These are phyloP conservation scores for Drosophila sordidula DNA, from an alignment of 2,888 invertebrate species.

Conservation along the genomic window DNA sequence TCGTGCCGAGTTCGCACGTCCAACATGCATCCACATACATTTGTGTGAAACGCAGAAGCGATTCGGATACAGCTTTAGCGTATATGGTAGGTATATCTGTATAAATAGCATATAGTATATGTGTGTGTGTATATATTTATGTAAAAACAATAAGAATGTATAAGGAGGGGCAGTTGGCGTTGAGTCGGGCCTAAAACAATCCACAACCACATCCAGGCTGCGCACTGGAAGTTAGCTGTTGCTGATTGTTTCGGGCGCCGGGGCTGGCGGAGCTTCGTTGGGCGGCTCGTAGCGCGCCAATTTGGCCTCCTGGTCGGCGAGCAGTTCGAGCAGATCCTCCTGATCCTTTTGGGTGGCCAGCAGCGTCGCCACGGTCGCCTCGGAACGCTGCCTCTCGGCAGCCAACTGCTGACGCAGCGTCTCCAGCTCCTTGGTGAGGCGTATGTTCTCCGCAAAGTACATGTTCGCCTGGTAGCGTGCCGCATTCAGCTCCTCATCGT, in stretches of 20 bases:
- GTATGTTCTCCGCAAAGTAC: slow-evolving; percentile 83
- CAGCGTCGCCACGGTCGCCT: slow-evolving; percentile 85
- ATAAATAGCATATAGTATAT: slow-evolving; percentile 19
- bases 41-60: slow-evolving; percentile 10
- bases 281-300: slow-evolving; percentile 88
- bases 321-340: slow-evolving; percentile 94
- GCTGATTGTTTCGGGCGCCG: not conserved
- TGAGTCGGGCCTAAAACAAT: slow-evolving; percentile 34
- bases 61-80: slow-evolving; percentile 26
- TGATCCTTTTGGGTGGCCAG: slow-evolving; percentile 93
- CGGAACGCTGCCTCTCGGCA: slow-evolving; percentile 74
- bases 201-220: not conserved
- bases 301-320: slow-evolving; percentile 94
- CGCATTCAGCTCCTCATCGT: slow-evolving; percentile 65
- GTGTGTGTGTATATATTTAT: slow-evolving; percentile 21
- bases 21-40: not conserved
- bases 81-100: slow-evolving; percentile 13
- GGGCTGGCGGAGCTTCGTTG: not conserved
- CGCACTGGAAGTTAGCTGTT: slow-evolving; percentile 37
- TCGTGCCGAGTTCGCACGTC: slow-evolving; percentile 18
- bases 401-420: slow-evolving; percentile 68
- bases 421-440: slow-evolving; percentile 82
- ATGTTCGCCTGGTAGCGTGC: slow-evolving; percentile 81
- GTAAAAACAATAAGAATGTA: slow-evolving; percentile 68
- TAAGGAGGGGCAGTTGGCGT: slow-evolving; percentile 42